These are phyloP conservation scores for Drosophila bocqueti DNA, from an alignment of 1,140 invertebrate species.

Conservation along the genomic window DNA sequence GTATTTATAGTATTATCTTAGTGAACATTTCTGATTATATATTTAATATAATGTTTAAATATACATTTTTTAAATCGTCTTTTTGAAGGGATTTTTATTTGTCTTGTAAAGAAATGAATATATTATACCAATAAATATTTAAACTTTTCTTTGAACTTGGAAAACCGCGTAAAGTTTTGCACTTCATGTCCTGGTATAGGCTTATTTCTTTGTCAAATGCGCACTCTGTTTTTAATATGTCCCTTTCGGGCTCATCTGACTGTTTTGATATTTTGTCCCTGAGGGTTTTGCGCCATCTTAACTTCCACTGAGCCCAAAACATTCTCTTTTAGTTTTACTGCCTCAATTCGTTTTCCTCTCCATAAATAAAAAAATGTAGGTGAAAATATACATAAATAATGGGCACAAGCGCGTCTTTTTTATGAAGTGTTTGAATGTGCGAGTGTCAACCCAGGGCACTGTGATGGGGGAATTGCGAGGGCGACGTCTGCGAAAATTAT, in stretches of 20 bases:
- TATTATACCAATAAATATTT: not conserved
- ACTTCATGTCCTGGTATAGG: not conserved
- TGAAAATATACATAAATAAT: conserved; percentile 80
- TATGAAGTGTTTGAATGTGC: conserved; percentile 58
- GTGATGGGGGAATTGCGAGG: conserved; percentile 11
- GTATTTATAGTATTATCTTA: no score
- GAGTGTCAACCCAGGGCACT: conserved; percentile 34
- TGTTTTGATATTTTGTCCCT: conserved; percentile 40
- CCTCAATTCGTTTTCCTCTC: conserved; percentile 8
- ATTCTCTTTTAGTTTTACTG: conserved; percentile 40
- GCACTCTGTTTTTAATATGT: conserved; percentile 8
- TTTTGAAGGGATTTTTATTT: no score
- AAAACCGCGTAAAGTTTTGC: not conserved
- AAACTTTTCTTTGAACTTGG: not conserved
- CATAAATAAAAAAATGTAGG: conserved; percentile 78
- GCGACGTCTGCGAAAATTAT: conserved; percentile 70
- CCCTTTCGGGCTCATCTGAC: conserved; percentile 15
- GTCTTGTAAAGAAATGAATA: not conserved
- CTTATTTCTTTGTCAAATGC: not conserved
- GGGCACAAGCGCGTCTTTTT: conserved; percentile 70
- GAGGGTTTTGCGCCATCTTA: conserved; percentile 40
- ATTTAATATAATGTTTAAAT: no score
- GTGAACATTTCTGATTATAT: no score
- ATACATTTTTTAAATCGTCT: no score
- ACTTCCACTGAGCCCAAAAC: conserved; percentile 28